Base-by-base conservation (phyloP, 92 coral and sea anemone species). In the Siderastrea radians region DNA sequence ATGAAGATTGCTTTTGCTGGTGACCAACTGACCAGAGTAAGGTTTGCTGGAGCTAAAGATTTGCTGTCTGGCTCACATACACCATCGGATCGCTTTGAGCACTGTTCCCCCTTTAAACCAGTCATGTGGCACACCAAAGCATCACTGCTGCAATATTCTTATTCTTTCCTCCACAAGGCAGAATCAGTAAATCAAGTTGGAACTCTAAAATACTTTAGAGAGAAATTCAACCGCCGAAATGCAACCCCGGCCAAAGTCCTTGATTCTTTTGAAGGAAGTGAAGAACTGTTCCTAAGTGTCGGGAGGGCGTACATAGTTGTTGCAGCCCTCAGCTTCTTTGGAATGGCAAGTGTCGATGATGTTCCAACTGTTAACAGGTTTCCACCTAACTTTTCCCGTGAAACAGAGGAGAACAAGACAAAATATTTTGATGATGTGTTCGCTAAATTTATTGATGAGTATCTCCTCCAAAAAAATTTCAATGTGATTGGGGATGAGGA, bases 221-320 rank as follows among this genome's bases (percentile, higher is more conserved):
- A 93, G 54, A 93, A 93, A 67, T 90, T 48, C 58, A 93, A 93
- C 74, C 73, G 95, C 6, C 53, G 78, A 14, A 93, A 93, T 81
- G 91, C 75, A 4, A 93, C 93, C 49, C 95, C 93, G 45, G 80
- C 93, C n/a, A 93, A 93, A 85, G 96, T 93, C 1, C 75, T 93
- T 3, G 88, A 90, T 81, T 90, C 94, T 4, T 93, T 72, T 53
- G 92, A 93, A 61, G 96, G 96, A 63, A 87, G 96, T 72, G 96
- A 93, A 71, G 94, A 90, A 63, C 74, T 93, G 38, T 26, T 26
- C 38, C 38, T 26, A 26, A 26, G 38, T 26, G 38, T 26, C 38
- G 38, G 38, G 38, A 69, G 91, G 77, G 92, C 92, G 16, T 80
- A 89, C 79, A 81, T 93, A 14, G 88, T 90, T 3, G 74, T 53